A percentile compares a stretch with the other conserved stretches of the same genome.
phyloP scores from a whole-genome alignment of 2,113 vertebrate genomes.

The Egretta garzetta region DNA sequence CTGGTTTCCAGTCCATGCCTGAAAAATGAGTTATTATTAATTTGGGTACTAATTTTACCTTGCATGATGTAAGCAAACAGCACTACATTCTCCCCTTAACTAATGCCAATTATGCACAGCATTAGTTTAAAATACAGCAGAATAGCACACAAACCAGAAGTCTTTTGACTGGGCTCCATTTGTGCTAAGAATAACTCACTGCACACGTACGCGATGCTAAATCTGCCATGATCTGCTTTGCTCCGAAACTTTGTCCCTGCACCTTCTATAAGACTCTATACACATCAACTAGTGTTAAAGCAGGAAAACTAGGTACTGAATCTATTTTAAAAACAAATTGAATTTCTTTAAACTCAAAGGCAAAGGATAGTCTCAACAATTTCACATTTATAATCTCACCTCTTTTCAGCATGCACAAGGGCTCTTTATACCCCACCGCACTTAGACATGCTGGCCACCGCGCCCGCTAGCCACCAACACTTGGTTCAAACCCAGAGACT shows the following conservation, averaged over 20 bases:
- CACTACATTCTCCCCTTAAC: not conserved
- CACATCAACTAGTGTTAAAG: not conserved
- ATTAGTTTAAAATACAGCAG: not conserved
- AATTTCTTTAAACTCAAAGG: not conserved
- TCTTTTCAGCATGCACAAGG: constrained; percentile 8
- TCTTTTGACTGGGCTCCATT: not conserved
- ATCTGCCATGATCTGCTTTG: not conserved
- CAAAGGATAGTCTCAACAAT: not conserved
- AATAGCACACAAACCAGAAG: not conserved
- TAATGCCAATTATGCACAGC: not conserved
- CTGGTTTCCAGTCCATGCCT: not conserved
- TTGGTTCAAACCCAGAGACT: constrained; percentile 44
- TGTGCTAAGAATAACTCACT: not conserved
- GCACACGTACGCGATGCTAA: rapidly evolving
- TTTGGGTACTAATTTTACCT: constrained; percentile 14
- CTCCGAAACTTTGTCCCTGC: not conserved
- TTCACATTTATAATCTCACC: not conserved
- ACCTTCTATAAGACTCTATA: not conserved
- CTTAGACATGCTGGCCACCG: constrained; percentile 58
- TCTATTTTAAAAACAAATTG: not conserved
- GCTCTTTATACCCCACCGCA: constrained; percentile 7
- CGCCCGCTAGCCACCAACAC: constrained; percentile 62
- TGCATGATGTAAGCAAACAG: not conserved
- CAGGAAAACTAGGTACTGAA: not conserved
- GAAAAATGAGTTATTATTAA: not conserved